Conservation (phyloP, 2,113 vertebrate genomes). For the Pristiophorus japonicus region DNA sequence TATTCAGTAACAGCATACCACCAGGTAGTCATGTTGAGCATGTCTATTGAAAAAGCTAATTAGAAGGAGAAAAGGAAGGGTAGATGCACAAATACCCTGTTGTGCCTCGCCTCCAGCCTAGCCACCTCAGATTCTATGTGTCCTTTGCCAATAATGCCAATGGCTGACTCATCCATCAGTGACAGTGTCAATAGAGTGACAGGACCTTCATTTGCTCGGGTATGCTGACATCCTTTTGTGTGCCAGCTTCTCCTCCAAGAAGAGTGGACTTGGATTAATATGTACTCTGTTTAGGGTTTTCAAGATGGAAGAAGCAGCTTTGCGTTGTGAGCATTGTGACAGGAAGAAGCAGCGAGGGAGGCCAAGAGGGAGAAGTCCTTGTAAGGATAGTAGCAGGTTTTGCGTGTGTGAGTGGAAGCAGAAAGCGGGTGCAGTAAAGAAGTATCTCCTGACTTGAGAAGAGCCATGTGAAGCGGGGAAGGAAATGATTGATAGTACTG, state of each 20-base stretch:
- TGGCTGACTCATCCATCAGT: background rate
- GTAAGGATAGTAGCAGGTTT: background rate
- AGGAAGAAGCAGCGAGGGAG: background rate
- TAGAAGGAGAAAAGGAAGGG: background rate
- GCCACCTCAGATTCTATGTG: background rate
- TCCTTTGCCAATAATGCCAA: background rate
- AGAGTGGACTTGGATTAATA: background rate
- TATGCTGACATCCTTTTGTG: background rate
- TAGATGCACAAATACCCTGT: background rate
- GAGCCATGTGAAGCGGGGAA: background rate
- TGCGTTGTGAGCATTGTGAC: background rate
- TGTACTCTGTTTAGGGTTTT: background rate
- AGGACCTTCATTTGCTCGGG: background rate
- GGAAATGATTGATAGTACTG: background rate
- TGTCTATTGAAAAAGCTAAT: background rate
- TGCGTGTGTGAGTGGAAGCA: background rate
- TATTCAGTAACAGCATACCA: background rate
- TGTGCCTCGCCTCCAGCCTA: background rate
- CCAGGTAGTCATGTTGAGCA: background rate
- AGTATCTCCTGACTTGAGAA: background rate
- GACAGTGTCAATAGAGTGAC: background rate
- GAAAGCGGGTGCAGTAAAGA: background rate
- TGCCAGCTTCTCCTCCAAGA: background rate
- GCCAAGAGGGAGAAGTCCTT: background rate
- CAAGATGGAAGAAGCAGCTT: background rate